phyloP scores from a whole-genome alignment of 2,113 vertebrate species.

The Calonectris borealis region DNA sequence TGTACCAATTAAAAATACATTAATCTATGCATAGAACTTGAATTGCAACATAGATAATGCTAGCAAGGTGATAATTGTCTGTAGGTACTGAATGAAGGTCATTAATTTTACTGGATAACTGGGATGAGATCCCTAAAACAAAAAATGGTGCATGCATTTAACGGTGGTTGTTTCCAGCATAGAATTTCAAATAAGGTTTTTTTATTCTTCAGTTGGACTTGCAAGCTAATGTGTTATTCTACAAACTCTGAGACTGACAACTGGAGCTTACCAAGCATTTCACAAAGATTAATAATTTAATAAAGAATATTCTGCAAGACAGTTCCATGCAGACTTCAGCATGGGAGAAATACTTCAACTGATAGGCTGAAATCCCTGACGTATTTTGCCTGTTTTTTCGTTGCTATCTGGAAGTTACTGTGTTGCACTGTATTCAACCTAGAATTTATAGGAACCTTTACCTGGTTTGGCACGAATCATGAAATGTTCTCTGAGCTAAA shows the following conservation, averaged over 20 bases:
- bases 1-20: neutral
- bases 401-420: neutral
- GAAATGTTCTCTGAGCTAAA: neutral
- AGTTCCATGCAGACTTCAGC: neutral
- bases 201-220: neutral
- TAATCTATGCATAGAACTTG: neutral
- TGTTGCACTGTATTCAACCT: neutral
- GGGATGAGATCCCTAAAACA: neutral
- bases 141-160: neutral
- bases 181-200: neutral
- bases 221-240: neutral
- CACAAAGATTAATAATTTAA: neutral
- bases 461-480: neutral
- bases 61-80: neutral
- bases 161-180: neutral
- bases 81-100: neutral
- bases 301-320: neutral
- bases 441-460: neutral
- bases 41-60: neutral
- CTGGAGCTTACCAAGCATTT: neutral
- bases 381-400: neutral
- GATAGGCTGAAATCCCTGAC: neutral
- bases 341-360: neutral
- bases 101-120: neutral
- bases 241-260: neutral